Conservation (phyloP, 2,113 vertebrate genomes). For the Muntiacus muntjak region DNA sequence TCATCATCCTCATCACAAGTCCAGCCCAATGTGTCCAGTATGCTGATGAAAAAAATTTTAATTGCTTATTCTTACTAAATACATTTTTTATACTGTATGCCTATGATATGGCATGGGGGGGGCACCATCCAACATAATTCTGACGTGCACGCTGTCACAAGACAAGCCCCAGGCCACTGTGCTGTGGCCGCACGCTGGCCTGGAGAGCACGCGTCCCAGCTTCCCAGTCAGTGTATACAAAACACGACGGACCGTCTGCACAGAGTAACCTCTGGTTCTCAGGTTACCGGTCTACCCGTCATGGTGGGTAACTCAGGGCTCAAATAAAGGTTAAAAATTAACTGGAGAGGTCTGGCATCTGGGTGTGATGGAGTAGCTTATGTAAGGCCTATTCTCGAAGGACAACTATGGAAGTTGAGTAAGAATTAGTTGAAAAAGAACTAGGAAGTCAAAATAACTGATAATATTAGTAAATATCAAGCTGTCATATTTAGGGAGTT, state of each 20-base stretch:
- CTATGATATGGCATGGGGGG: neutral
- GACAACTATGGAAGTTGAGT: neutral
- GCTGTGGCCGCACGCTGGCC: accelerated
- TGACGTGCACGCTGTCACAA: neutral
- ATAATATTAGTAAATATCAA: neutral
- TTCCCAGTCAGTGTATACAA: neutral
- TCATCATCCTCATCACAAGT: neutral
- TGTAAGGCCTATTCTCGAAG: neutral
- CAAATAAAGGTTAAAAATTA: neutral
- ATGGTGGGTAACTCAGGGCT: neutral
- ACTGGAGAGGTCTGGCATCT: neutral
- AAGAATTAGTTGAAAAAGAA: neutral
- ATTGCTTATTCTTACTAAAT: neutral
- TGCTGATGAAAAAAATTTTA: neutral
- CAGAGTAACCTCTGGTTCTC: neutral
- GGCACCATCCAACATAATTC: neutral
- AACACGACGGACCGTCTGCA: neutral
- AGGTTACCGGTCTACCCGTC: neutral
- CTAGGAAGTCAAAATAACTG: neutral
- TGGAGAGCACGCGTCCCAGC: neutral
- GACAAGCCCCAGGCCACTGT: neutral
- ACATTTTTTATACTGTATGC: neutral
- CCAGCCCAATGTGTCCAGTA: neutral
- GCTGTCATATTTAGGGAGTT: neutral
- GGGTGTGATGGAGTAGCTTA: neutral